Conservation (phyloP, 2,113 vertebrate genomes). For the Ptyas mucosa region DNA sequence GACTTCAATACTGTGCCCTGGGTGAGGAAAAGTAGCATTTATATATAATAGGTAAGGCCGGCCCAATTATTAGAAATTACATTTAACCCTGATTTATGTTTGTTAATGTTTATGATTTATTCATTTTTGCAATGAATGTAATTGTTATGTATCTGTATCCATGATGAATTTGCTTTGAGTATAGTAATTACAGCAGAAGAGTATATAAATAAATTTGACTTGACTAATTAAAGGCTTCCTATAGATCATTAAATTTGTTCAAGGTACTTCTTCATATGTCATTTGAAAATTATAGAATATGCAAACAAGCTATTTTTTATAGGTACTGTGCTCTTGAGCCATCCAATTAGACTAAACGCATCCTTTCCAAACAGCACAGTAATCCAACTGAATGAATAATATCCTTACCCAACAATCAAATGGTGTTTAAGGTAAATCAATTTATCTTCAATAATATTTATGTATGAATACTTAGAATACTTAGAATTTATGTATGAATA, state of each 20-base stretch:
- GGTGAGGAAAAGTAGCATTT: neutral
- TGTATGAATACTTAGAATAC: neutral
- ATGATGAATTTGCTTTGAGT: neutral
- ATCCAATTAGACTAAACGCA: neutral
- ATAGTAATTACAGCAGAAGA: neutral
- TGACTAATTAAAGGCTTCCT: neutral
- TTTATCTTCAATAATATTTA: neutral
- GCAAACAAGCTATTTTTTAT: neutral
- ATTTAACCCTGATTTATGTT: neutral
- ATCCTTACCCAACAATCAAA: neutral
- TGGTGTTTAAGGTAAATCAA: neutral
- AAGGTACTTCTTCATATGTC: neutral
- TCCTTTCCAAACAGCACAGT: neutral
- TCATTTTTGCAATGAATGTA: neutral
- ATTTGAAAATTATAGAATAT: neutral
- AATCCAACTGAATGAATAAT: neutral
- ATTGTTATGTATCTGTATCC: neutral
- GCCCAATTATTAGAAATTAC: neutral
- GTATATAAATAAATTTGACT: neutral
- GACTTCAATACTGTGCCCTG: neutral
- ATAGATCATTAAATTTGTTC: neutral
- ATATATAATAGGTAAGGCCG: neutral
- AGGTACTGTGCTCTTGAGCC: neutral
- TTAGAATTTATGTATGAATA: neutral
- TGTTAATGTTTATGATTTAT: slow-evolving; percentile 3